Base-by-base conservation (phyloP, 2,888 invertebrate species). In the Lithophane semibrunnea region DNA sequence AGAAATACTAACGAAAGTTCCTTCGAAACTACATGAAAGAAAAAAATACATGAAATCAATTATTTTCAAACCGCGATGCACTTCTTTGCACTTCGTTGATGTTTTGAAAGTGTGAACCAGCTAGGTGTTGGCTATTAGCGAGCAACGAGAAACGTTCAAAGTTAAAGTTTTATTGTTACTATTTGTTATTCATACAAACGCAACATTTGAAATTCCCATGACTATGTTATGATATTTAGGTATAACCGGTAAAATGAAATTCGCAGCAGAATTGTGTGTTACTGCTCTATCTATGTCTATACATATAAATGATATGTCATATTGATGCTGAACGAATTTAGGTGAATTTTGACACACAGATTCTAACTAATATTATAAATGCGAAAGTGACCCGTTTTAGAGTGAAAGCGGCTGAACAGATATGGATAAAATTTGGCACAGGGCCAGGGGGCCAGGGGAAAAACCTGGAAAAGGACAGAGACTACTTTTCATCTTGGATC, bases 101-200 rank as follows among this genome's bases (percentile, higher is more conserved):
- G 21, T 72, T 73, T 75, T 80, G 72, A 82, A 82, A 82, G 82
- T 75, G 75, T n/a, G 21, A 60, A 37, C 21, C 37, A 24, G 37
- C 73, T 56, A 65, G n/a, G 24, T 68, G 79, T 64, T 21, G 44
- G 42, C 67, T 68, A 79, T 82, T 84, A 80, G 58, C 72, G 42
- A 42, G 69, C 18, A 67, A 67, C 47, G 84, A 58, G 73, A 79
- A 72, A 69, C 42, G 63, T 56, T 85, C 21, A 12, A 72, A 80
- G 81, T 71, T 70, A 82, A 82, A 85, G 66, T 74, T 61, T 44
- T 64, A 72, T 71, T 72, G 21, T 84, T 58, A 63, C 70, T 71
- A 78, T 61, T 83, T 79, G 47, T 72, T 67, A 72, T 58, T 79
- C 52, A 73, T 49, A 49, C 29, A 66, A 54, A 79, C 64, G 47